A percentile compares a stretch with the other conserved stretches of the same genome.
Evolutionary conservation across 1,140 invertebrate genomes (phyloP).

Genomic region (Eueides isabella): DNA sequence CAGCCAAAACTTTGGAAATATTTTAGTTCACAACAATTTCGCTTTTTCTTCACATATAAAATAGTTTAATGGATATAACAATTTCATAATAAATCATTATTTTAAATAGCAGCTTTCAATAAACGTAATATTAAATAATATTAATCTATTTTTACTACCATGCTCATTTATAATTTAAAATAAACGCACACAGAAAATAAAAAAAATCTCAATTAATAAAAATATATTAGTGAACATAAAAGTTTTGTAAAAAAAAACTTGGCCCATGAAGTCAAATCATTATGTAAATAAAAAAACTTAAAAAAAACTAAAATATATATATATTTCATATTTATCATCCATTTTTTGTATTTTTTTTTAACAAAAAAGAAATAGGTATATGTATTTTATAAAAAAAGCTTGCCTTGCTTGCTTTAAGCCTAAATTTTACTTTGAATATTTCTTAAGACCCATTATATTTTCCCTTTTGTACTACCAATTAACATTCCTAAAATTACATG

Average conservation of each 20-base stretch:
- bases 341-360: too few species aligned
- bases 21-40: conserved; percentile 14
- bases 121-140: too few species aligned
- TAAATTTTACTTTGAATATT: not conserved
- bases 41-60: conserved; percentile 16
- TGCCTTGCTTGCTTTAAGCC: too few species aligned
- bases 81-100: not conserved
- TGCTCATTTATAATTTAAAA: not conserved
- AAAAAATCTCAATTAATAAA: not conserved
- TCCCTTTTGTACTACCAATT: not conserved
- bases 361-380: too few species aligned
- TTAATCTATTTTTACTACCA: not conserved
- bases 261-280: too few species aligned
- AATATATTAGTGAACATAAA: not conserved
- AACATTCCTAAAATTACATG: not conserved
- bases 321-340: too few species aligned
- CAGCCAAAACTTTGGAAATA: conserved; percentile 48
- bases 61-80: not conserved
- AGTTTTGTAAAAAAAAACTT: too few species aligned
- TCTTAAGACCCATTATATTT: not conserved
- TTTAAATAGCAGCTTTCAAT: too few species aligned
- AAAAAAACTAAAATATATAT: too few species aligned
- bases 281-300: too few species aligned
- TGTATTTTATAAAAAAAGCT: too few species aligned
- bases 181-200: not conserved